phyloP scores from a whole-genome alignment of 2,113 vertebrate species.

The Anolis carolinensis region DNA sequence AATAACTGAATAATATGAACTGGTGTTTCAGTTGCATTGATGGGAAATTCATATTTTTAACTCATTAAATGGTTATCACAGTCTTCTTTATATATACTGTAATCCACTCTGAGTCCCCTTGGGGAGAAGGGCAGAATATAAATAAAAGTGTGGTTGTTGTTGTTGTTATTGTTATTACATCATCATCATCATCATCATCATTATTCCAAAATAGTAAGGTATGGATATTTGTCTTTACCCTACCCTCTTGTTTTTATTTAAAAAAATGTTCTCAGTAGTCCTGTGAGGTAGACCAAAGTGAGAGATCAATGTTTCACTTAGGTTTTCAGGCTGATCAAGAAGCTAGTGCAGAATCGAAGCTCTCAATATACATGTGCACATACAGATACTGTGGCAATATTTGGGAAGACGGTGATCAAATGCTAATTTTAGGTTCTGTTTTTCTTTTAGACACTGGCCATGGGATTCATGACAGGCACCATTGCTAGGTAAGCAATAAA shows the following conservation, averaged over 20 bases:
- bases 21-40: too few relatives aligned
- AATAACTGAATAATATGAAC: not conserved
- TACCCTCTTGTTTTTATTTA: not conserved
- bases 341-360: not conserved
- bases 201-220: not conserved
- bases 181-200: too few relatives aligned
- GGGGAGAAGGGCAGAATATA: too few relatives aligned
- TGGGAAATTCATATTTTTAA: not conserved
- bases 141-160: too few relatives aligned
- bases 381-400: not conserved
- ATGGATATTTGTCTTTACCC: not conserved
- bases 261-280: not conserved
- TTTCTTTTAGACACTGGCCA: conserved; percentile 84
- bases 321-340: not conserved
- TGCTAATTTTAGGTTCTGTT: conserved; percentile 12
- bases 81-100: too few relatives aligned
- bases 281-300: not conserved
- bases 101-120: too few relatives aligned
- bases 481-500: conserved; percentile 84
- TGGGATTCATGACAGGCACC: conserved; percentile 90
- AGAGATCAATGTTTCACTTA: not conserved
- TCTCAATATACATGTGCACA: not conserved
- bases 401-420: too few relatives aligned
- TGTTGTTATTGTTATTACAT: too few relatives aligned
- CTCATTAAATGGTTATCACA: not conserved